A percentile compares a stretch with the other conserved stretches of the same genome.
Evolutionary conservation across 2,113 vertebrate species (phyloP).

Genomic region (Thalassoma bifasciatum): DNA sequence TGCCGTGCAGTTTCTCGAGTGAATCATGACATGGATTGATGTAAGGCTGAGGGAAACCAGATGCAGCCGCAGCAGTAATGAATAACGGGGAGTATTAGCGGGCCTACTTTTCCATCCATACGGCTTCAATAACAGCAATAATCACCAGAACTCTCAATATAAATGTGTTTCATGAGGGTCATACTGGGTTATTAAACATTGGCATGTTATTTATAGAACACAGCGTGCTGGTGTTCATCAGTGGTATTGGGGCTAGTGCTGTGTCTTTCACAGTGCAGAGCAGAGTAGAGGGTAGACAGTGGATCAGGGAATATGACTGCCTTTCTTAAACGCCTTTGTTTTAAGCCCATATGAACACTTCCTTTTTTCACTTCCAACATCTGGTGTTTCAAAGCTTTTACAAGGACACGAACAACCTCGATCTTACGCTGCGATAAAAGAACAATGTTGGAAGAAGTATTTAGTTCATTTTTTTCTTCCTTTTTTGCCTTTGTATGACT

Average conservation of each 20-base stretch:
- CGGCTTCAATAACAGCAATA: conserved; percentile 63
- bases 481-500: not conserved
- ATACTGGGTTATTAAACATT: conserved; percentile 45
- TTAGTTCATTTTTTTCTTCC: not conserved
- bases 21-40: conserved; percentile 68
- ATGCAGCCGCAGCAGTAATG: conserved; percentile 66
- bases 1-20: conserved; percentile 37
- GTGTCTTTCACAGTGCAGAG: not conserved
- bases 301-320: not conserved
- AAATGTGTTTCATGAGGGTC: conserved; percentile 57
- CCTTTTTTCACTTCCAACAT: conserved; percentile 1
- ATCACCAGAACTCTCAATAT: conserved; percentile 55
- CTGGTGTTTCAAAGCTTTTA: not conserved
- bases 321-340: not conserved
- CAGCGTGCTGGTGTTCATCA: conserved; percentile 31
- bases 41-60: conserved; percentile 73
- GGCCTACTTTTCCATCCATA: conserved; percentile 48
- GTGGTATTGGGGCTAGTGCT: conserved; percentile 7
- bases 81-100: conserved; percentile 59
- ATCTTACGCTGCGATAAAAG: not conserved
- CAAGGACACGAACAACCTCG: not conserved
- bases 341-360: not conserved
- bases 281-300: not conserved
- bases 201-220: conserved; percentile 54
- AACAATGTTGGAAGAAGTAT: not conserved